Evolutionary conservation across 2,888 invertebrate species (phyloP).

Genomic region (Tupiocoris notatus): DNA sequence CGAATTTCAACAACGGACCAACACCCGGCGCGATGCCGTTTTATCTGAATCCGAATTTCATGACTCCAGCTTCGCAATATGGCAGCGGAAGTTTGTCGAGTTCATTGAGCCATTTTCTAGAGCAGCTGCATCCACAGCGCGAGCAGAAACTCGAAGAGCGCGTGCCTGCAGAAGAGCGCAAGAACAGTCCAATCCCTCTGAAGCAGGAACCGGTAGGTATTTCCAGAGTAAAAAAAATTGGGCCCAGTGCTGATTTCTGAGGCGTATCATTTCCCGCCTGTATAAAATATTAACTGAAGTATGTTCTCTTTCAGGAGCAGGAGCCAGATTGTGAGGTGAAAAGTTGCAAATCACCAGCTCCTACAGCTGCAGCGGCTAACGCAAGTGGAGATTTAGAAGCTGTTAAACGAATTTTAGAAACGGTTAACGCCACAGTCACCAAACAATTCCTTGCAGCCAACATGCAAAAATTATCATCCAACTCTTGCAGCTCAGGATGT

Average conservation of each 20-base stretch:
- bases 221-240: constrained; percentile 45
- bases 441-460: constrained; percentile 68
- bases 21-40: constrained; percentile 55
- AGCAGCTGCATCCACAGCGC: constrained; percentile 58
- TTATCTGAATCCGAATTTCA: constrained; percentile 62
- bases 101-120: constrained; percentile 65
- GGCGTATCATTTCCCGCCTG: no score
- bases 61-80: constrained; percentile 59
- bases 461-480: constrained; percentile 65
- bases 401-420: constrained; percentile 71
- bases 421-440: constrained; percentile 72
- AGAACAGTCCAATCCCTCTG: constrained; percentile 23
- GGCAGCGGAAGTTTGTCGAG: constrained; percentile 54
- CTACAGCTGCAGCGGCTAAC: constrained; percentile 52
- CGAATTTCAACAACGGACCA: constrained; percentile 56
- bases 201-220: constrained; percentile 24
- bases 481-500: constrained; percentile 53
- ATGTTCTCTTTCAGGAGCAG: neutral
- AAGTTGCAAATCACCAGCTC: constrained; percentile 51
- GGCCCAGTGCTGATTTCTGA: constrained; percentile 53
- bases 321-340: constrained; percentile 53
- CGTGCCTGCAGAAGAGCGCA: constrained; percentile 51
- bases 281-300: no score
- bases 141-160: constrained; percentile 42
- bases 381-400: constrained; percentile 62